Percentiles rank a stretch among this genome's conserved stretches.
These are phyloP conservation scores for Felis catus DNA, from an alignment of 2,113 vertebrate genomes.

Conservation along the genomic window F.catus_Fca126_mat1.0 CM031415.1:172144001-172144500, in stretches of 20 bases:
- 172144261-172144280: not conserved
- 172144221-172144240: not conserved
- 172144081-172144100: not conserved
- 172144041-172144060: not conserved
- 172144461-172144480: not conserved
- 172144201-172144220: not conserved
- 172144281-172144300: not conserved
- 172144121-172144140: not conserved
- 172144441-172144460: not conserved
- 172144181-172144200: not conserved
- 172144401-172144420: constrained; percentile 8
- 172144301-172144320: not conserved
- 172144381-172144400: not conserved
- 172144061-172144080: not conserved
- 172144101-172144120: not conserved
- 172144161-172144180: not conserved
- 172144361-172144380: not conserved
- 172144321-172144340: not conserved
- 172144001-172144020: not conserved
- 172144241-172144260: not conserved
- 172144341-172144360: not conserved
- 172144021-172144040: not conserved
- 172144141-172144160: not conserved
- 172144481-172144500: constrained; percentile 12
- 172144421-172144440: not conserved